phyloP scores from a whole-genome alignment of 2,888 invertebrate genomes.

The Lymantria dispar region DNA sequence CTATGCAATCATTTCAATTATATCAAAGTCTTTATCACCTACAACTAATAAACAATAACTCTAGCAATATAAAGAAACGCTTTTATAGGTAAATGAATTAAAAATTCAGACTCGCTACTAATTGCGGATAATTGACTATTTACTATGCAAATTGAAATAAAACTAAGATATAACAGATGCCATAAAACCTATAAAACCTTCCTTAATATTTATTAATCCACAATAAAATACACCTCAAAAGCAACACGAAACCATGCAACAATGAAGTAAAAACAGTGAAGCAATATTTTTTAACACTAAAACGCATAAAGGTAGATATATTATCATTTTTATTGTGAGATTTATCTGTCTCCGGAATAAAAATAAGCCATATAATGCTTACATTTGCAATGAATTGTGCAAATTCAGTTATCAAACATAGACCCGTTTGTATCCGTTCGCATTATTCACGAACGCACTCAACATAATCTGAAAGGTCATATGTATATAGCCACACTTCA shows the following conservation, averaged over 20 bases:
- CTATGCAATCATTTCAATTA: too few relatives aligned
- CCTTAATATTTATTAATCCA: not conserved
- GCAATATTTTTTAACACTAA: not conserved
- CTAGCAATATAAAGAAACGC: too few relatives aligned
- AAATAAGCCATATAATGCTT: constrained; percentile 1
- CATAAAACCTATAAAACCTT: not conserved
- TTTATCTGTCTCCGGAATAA: constrained; percentile 5
- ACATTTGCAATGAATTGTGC: constrained; percentile 8
- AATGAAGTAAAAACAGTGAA: not conserved
- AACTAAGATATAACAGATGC: not conserved
- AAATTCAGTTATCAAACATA: not conserved
- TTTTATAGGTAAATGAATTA: too few relatives aligned
- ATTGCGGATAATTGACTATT: not conserved
- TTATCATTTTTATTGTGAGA: constrained; percentile 14
- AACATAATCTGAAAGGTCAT: constrained; percentile 52
- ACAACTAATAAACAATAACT: too few relatives aligned
- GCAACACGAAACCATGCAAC: constrained; percentile 2
- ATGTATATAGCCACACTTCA: constrained; percentile 48
- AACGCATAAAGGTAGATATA: constrained; percentile 9
- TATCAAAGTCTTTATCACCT: too few relatives aligned
- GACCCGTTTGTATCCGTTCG: not conserved
- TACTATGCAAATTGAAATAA: not conserved
- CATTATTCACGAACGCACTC: constrained; percentile 20
- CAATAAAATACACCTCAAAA: not conserved
- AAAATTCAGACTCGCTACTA: too few relatives aligned